Percentiles rank a stretch among this genome's conserved stretches.
phyloP scores from a whole-genome alignment of 2,888 invertebrate species.

The Anagyrus pseudococci region DNA sequence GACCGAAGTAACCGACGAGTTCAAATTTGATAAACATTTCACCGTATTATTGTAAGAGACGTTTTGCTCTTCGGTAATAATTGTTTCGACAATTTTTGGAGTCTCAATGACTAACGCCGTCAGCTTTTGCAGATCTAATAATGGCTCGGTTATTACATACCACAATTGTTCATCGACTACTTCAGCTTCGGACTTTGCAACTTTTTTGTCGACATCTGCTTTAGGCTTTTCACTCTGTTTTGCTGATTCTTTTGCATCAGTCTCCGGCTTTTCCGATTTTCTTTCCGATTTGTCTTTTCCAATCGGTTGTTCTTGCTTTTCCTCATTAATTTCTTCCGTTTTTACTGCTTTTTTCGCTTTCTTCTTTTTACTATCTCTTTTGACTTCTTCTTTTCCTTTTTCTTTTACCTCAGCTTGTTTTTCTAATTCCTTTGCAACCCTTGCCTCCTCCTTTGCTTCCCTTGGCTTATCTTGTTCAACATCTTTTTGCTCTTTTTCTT shows the following conservation, averaged over 20 bases:
- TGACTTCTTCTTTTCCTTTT: background rate
- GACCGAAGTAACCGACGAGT: background rate
- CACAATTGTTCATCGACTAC: background rate
- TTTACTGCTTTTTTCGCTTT: background rate
- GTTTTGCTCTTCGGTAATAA: background rate
- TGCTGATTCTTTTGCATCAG: background rate
- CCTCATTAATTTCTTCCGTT: slow-evolving; percentile 23
- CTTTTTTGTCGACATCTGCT: background rate
- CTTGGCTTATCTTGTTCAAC: background rate
- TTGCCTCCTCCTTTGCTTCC: slow-evolving; percentile 47
- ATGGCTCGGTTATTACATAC: background rate
- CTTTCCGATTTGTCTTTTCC: slow-evolving; percentile 27
- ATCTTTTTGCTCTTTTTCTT: background rate
- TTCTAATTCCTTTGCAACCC: background rate
- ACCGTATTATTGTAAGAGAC: background rate
- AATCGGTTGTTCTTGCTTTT: slow-evolving; percentile 23
- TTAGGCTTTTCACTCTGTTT: background rate
- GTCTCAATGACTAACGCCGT: background rate
- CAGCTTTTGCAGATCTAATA: background rate
- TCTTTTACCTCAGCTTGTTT: background rate
- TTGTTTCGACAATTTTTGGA: background rate
- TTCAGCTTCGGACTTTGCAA: too few relatives aligned
- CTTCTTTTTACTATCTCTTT: background rate
- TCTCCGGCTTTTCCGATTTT: background rate
- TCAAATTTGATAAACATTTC: background rate